Evolutionary conservation across 2,888 invertebrate genomes (phyloP).

Genomic region (Drosophila emarginata): DNA sequence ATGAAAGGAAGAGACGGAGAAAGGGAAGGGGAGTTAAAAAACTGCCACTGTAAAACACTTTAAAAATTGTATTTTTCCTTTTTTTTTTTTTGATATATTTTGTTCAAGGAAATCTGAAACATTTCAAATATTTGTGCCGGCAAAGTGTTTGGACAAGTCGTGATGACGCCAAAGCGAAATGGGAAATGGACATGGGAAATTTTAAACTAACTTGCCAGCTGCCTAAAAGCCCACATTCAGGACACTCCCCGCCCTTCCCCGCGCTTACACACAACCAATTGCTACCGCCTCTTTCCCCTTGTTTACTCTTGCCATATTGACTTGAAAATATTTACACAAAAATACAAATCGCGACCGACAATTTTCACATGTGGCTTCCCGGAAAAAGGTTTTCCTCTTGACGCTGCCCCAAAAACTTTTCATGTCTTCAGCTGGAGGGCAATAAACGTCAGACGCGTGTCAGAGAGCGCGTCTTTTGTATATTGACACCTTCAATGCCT

Average conservation of each 20-base stretch:
- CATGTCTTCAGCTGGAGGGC: slow-evolving; percentile 53
- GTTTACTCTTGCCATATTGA: slow-evolving; percentile 72
- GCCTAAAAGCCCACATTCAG: slow-evolving; percentile 55
- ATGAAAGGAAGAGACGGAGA: background rate
- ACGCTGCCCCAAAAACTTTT: slow-evolving; percentile 44
- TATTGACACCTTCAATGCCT: slow-evolving; percentile 65
- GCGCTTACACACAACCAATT: background rate
- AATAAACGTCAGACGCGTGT: slow-evolving; percentile 72
- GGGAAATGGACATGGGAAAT: slow-evolving; percentile 61
- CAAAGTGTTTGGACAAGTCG: slow-evolving; percentile 66
- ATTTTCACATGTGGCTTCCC: slow-evolving; percentile 50
- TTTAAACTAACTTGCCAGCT: slow-evolving; percentile 72
- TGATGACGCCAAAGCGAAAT: slow-evolving; percentile 54
- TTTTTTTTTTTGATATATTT: slow-evolving; percentile 22
- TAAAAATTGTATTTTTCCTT: slow-evolving; percentile 30
- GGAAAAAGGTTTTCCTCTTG: slow-evolving; percentile 30
- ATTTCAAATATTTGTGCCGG: slow-evolving; percentile 73
- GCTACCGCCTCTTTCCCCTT: slow-evolving; percentile 12
- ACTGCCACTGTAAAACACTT: slow-evolving; percentile 40
- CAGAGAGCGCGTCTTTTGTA: slow-evolving; percentile 65
- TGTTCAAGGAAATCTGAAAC: slow-evolving; percentile 65
- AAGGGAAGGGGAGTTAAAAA: background rate
- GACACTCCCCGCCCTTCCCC: background rate
- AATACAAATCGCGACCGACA: slow-evolving; percentile 45
- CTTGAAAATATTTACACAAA: slow-evolving; percentile 70